Evolutionary conservation across 2,797 vertebrate species (phyloP).

Genomic region (Hemibagrus guttatus): DNA sequence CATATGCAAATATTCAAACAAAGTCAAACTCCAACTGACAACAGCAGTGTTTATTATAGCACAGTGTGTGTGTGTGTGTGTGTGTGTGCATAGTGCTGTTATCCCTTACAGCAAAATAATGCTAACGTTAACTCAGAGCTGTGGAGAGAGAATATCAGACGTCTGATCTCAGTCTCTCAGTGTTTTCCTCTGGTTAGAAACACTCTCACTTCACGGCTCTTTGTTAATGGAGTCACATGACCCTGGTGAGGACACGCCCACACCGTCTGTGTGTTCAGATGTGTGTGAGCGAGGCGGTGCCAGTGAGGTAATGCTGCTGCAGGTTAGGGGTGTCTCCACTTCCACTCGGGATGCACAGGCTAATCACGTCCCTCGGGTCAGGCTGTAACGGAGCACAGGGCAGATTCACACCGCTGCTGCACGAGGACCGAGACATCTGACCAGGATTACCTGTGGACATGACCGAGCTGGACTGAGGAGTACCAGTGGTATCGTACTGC

Average conservation of each 20-base stretch:
- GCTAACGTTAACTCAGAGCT: not conserved
- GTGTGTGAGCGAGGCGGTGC: constrained; percentile 58
- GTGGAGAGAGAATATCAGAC: not conserved
- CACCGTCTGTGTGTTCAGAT: constrained; percentile 47
- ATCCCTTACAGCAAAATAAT: not conserved
- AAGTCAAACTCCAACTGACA: constrained; percentile 1
- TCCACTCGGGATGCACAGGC: constrained; percentile 57
- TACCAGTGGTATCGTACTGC: not conserved
- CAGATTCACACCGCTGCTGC: constrained; percentile 36
- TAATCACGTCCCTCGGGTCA: constrained; percentile 63
- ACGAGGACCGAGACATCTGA: constrained; percentile 48
- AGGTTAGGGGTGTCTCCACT: constrained; percentile 54
- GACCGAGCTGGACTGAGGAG: constrained; percentile 51
- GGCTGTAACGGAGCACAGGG: constrained; percentile 48
- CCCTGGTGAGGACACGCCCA: not conserved
- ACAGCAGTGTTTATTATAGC: constrained; percentile 11
- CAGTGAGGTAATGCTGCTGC: constrained; percentile 60
- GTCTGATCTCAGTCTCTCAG: not conserved
- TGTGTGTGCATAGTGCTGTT: not conserved
- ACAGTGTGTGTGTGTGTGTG: not conserved
- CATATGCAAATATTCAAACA: not conserved
- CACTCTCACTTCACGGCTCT: not conserved
- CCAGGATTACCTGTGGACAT: constrained; percentile 61
- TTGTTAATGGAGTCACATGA: not conserved
- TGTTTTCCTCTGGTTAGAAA: not conserved